A percentile compares a stretch with the other conserved stretches of the same genome.
Conservation (phyloP, 2,888 invertebrate species). For the Cerastis rubricosa region DNA sequence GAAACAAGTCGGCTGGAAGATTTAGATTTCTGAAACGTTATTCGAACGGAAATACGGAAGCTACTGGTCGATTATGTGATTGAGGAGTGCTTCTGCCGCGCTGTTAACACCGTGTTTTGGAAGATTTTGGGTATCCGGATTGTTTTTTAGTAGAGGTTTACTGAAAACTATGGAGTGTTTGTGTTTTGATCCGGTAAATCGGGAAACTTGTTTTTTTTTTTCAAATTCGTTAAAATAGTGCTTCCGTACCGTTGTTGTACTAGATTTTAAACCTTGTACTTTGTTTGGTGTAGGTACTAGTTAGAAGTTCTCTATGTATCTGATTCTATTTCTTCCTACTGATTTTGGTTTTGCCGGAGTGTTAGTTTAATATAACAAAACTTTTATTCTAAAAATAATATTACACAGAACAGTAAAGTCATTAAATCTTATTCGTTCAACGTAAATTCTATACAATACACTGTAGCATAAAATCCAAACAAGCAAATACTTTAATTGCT, state of each 20-base stretch:
- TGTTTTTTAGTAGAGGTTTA: background rate
- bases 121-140: background rate
- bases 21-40: constrained; percentile 30
- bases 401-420: background rate
- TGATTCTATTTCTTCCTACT: background rate
- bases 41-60: constrained; percentile 16
- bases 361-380: background rate
- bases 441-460: constrained; percentile 5
- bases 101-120: constrained; percentile 4
- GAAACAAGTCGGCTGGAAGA: constrained; percentile 45
- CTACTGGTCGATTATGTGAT: constrained; percentile 22
- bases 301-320: background rate
- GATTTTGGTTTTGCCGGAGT: background rate
- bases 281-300: background rate
- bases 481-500: constrained; percentile 41
- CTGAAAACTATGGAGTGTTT: background rate
- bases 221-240: background rate
- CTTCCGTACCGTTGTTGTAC: background rate
- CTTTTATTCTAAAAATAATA: background rate
- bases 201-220: background rate
- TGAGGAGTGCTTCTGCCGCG: constrained; percentile 5
- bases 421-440: constrained; percentile 1
- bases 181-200: background rate
- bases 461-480: constrained; percentile 37
- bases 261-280: background rate